A percentile compares a stretch with the other conserved stretches of the same genome.
Conservation (phyloP, 2,113 vertebrate genomes). For the Hydrolagus affinis region DNA sequence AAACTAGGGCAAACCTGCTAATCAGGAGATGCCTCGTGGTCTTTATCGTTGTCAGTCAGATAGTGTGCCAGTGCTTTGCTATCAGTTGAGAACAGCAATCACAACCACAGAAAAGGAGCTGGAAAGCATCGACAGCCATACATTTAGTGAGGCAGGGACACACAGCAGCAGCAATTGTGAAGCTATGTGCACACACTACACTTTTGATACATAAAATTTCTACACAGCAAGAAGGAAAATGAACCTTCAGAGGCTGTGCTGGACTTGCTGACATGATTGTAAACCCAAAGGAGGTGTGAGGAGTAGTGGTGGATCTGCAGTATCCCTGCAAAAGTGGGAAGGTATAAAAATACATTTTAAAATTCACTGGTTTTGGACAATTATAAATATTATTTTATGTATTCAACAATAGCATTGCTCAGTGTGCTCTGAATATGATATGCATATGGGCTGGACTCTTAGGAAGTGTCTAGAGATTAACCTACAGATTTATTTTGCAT, state of each 20-base stretch:
- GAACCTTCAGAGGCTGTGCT: not conserved
- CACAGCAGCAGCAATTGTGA: not conserved
- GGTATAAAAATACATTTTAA: not conserved
- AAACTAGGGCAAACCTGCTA: no score
- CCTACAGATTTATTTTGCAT: not conserved
- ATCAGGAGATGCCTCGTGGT: no score
- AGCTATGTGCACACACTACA: not conserved
- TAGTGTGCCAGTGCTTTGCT: not conserved
- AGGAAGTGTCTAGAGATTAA: not conserved
- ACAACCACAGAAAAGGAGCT: not conserved
- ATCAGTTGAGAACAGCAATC: not conserved
- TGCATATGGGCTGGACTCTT: no score
- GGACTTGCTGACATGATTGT: not conserved
- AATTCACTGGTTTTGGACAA: not conserved
- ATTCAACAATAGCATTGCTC: not conserved
- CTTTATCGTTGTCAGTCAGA: not conserved
- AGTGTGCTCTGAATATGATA: not conserved
- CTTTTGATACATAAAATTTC: not conserved
- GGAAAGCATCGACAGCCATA: not conserved
- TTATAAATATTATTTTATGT: not conserved
- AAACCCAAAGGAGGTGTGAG: not conserved
- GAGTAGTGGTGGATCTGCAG: not conserved
- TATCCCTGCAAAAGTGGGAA: not conserved
- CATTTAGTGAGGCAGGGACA: not conserved
- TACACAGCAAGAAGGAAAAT: not conserved